phyloP scores from a whole-genome alignment of 1,140 invertebrate genomes.

The Panonychus citri region DNA sequence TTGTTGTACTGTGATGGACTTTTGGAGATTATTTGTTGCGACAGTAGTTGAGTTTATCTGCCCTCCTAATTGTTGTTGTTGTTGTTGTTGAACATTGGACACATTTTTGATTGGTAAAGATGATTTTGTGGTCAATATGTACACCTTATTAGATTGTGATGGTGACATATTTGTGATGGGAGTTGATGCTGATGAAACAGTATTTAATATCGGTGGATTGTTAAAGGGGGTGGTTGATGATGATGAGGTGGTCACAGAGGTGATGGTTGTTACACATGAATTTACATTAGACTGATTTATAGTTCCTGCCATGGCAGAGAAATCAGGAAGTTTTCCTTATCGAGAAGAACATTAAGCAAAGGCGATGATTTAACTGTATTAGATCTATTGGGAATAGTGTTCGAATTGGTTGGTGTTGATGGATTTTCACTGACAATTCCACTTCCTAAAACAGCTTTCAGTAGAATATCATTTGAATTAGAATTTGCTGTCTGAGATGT shows the following conservation, averaged over 20 bases:
- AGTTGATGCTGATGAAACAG: not conserved
- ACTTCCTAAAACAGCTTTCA: conserved; percentile 1
- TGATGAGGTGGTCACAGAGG: conserved; percentile 2
- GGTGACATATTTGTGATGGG: not conserved
- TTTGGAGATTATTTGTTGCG: not conserved
- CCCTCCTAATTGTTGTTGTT: conserved; percentile 8
- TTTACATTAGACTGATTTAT: conserved; percentile 1
- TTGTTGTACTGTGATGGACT: not conserved
- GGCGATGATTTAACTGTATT: conserved; percentile 14
- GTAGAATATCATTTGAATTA: not conserved
- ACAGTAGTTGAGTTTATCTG: no score
- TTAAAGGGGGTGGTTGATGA: not conserved
- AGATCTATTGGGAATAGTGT: not conserved
- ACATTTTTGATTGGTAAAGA: conserved; percentile 19
- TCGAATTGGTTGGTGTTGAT: not conserved
- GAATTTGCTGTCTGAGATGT: not conserved
- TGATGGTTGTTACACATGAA: conserved; percentile 7
- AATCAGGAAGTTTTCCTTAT: conserved; percentile 14
- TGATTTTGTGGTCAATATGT: conserved; percentile 23
- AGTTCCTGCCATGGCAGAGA: conserved; percentile 4
- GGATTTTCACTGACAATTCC: not conserved
- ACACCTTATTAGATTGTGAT: conserved; percentile 6
- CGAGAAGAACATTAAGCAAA: conserved; percentile 16
- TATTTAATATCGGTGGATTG: conserved; percentile 1
- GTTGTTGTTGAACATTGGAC: conserved; percentile 20